Evolutionary conservation across 2,888 invertebrate genomes (phyloP), one percentile per base, ranked within the genome.

Genomic region (Bombyx huttoni): DNA sequence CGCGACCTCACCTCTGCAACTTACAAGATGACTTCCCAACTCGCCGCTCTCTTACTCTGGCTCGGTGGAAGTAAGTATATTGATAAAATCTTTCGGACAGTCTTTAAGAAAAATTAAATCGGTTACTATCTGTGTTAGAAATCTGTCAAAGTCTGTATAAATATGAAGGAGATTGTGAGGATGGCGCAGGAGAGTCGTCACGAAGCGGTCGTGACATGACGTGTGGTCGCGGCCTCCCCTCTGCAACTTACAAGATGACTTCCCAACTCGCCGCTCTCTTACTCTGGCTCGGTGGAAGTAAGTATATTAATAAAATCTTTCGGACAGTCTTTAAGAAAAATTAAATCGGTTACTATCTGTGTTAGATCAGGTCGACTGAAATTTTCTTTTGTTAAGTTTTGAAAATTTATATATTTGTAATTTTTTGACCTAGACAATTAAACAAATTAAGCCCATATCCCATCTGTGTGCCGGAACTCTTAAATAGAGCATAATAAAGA

Each of bases 211-310:
- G 74, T 73, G 70, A 82, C 81, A 70, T 81, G 81, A 80, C 74
- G 75, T 70, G 78, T 70, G 70, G 60, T 61, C 66, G 62, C 58
- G 61, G 58, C 55, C 56, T 58, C 53, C 58, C 61, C 59, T 58
- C 53, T 53, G 58, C 55, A 62, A 51, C 56, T 60, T 62, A 63
- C 73, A 81, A 65, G 62, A 87, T 88, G 86, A 81, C 80, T 66
- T 75, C 80, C 52, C 80, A 70, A 64, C 70, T 85, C 49, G 79
- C 78, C 54, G 79, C 83, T 59, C 69, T 85, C 55, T 65, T 87
- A 64, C 57, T 86, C 67, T 87, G 87, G 86, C 78, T 87, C 53
- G 78, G 78, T 64, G 84, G 85, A 74, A 84, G 87, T 87, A 67
- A 86, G 87, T 78, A 60, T 54, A 14, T 2, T 14, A 2, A 49